phyloP scores from a whole-genome alignment of 2,797 vertebrate species.

The Emydoidea blandingii region DNA sequence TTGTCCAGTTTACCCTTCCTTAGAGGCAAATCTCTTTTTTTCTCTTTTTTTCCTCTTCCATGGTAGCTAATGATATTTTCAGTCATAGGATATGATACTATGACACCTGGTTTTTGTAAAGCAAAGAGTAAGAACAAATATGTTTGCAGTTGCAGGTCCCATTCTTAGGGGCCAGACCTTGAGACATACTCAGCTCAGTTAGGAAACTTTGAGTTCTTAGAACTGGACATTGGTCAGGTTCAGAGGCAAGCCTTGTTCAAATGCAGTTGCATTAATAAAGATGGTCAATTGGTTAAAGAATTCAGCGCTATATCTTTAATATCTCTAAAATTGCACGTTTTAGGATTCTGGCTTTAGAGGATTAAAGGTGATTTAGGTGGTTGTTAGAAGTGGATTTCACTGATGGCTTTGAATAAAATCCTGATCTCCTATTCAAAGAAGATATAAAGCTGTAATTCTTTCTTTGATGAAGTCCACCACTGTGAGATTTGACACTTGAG shows the following conservation, averaged over 20 bases:
- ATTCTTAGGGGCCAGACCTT: background rate
- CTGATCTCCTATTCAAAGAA: background rate
- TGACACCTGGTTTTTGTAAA: constrained; percentile 18
- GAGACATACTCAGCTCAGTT: background rate
- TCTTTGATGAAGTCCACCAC: background rate
- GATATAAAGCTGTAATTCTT: constrained; percentile 19
- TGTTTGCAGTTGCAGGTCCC: background rate
- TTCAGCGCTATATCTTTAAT: background rate
- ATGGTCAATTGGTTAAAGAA: background rate
- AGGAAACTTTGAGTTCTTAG: background rate
- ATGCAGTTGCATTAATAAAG: background rate
- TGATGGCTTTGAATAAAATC: constrained; percentile 47
- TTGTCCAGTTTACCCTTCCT: constrained; percentile 8
- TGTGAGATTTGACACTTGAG: constrained; percentile 5
- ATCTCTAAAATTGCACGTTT: background rate
- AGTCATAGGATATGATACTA: background rate
- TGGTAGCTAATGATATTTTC: background rate
- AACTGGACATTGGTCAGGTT: background rate
- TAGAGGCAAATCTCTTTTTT: constrained; percentile 35
- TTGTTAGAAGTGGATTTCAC: constrained; percentile 35
- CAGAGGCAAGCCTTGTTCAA: background rate
- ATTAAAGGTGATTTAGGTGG: background rate
- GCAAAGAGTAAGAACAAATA: background rate
- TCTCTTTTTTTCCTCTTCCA: background rate
- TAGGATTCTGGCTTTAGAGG: constrained; percentile 18